Conservation (phyloP, 2,113 vertebrate species). For the Chelonoidis abingdonii region DNA sequence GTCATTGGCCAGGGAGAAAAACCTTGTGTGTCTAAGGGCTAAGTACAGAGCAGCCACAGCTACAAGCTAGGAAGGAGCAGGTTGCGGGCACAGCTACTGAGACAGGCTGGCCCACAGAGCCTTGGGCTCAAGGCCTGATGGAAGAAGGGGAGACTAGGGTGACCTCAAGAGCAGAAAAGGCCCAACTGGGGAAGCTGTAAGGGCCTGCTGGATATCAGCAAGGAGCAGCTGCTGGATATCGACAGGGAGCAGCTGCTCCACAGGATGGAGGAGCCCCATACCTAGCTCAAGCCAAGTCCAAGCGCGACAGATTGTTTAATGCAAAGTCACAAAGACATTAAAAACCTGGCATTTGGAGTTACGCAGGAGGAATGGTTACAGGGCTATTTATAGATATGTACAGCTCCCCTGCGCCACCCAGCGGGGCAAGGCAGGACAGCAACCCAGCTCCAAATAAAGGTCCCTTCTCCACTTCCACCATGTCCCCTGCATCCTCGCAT, state of each 20-base stretch:
- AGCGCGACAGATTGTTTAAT: background rate
- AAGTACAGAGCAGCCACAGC: background rate
- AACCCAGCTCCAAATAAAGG: background rate
- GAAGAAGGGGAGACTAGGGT: background rate
- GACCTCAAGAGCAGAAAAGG: background rate
- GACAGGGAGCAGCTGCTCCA: background rate
- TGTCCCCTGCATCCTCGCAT: background rate
- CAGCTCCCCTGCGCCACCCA: constrained; percentile 8
- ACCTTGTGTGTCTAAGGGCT: background rate
- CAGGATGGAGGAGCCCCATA: background rate
- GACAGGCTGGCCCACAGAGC: background rate
- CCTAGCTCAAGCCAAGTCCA: background rate
- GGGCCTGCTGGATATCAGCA: background rate
- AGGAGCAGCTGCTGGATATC: too few relatives aligned
- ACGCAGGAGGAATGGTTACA: background rate
- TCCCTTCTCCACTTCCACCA: background rate
- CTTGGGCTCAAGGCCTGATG: too few relatives aligned
- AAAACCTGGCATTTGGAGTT: background rate
- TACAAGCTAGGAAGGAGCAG: background rate
- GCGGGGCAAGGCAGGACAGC: background rate
- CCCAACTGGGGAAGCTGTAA: background rate
- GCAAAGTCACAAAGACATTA: background rate
- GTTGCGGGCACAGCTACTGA: background rate
- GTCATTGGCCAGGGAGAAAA: background rate
- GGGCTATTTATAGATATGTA: background rate